Evolutionary conservation across 2,797 vertebrate genomes (phyloP).

Genomic region (Enteromius trimaculatus): DNA sequence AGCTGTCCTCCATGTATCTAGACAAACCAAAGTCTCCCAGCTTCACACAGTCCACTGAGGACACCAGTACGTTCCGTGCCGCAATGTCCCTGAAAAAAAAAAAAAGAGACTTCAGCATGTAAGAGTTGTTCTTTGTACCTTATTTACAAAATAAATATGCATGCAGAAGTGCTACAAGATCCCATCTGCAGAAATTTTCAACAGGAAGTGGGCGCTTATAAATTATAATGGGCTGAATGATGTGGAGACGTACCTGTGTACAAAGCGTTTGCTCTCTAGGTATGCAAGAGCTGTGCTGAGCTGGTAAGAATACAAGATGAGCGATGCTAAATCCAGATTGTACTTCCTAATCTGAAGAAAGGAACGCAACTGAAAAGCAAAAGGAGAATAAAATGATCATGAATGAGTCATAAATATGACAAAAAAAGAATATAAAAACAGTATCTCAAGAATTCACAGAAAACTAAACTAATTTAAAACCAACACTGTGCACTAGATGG

Average conservation of each 20-base stretch:
- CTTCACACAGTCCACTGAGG: conserved; percentile 94
- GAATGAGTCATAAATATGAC: background rate
- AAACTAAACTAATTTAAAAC: background rate
- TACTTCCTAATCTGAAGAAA: conserved; percentile 98
- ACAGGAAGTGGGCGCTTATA: background rate
- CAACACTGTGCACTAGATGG: conserved; percentile 6
- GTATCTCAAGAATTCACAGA: background rate
- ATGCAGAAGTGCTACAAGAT: background rate
- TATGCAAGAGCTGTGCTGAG: conserved; percentile 96
- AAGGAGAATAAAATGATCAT: background rate
- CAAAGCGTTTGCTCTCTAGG: conserved; percentile 97
- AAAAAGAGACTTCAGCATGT: background rate
- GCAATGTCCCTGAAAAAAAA: conserved; percentile 89
- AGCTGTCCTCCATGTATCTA: conserved; percentile 98
- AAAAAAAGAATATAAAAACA: background rate
- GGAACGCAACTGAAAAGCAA: conserved; percentile 86
- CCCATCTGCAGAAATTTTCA: background rate
- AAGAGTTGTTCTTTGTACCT: background rate
- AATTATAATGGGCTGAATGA: background rate
- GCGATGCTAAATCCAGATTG: conserved; percentile 90
- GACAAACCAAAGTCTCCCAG: conserved; percentile 97
- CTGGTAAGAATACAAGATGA: conserved; percentile 96
- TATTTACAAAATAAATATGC: background rate
- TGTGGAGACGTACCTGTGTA: conserved; percentile 87
- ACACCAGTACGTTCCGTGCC: conserved; percentile 95